Evolutionary conservation across 2,797 vertebrate genomes (phyloP), one percentile per base, ranked within the genome.

Genomic region (Megalops cyprinoides): DNA sequence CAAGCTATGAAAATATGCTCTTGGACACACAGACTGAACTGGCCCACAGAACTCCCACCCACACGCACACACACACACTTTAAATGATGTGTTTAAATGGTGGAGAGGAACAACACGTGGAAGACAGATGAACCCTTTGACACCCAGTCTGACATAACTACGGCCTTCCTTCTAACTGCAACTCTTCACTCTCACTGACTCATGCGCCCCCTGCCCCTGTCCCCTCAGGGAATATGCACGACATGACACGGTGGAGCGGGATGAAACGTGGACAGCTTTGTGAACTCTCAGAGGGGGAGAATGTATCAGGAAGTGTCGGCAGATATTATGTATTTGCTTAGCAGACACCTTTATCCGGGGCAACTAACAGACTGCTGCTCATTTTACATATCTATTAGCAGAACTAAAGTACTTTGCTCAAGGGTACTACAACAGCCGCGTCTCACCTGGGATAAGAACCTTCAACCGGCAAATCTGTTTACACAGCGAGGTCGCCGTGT

Each of bases 311-410:
- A 23, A 39, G 18, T 42, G 65, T 23, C 65, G 8, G 37, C 10
- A 69, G 18, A 18, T 18, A n/a, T 67, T 37, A 67, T 67, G 39
- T 69, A 69, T 69, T 69, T 42, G 65, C 65, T 42, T 69, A 39
- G 18, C 37, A 18, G 39, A 20, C 7, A 28, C 37, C 23, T 39
- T 69, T 58, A 58, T 58, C n/a, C 55, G 0, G 23, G 23, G 55
- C 25, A n/a, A 58, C 55, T 58, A n/a, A n/a, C n/a, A n/a, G n/a
- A 18, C 53, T 20, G 18, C 20, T 9, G 23, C n/a, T n/a, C 23
- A 58, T 58, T 25, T 42, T 69, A 42, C 65, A 69, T 20, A 42
- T 42, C 20, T 39, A 69, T 42, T 69, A 42, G 20, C 65, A 69
- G 65, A 42, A 15, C 34, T 69, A 20, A 42, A 69, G 34, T 20